Evolutionary conservation across 2,888 invertebrate genomes (phyloP).

Genomic region (Laothoe populi): DNA sequence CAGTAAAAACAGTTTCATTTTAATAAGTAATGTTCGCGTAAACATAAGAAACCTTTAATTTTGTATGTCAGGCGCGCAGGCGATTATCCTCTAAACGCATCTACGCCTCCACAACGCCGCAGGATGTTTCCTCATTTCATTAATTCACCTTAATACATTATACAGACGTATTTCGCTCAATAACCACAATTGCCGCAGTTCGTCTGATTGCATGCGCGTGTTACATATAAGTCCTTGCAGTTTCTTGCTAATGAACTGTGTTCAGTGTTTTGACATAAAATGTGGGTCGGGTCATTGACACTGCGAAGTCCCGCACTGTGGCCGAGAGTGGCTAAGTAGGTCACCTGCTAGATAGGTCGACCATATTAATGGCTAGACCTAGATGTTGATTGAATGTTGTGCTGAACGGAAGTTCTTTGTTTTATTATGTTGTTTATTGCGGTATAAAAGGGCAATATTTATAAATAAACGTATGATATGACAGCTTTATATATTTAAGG

Average conservation of each 20-base stretch:
- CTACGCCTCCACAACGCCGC: neutral
- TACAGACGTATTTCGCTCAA: neutral
- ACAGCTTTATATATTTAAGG: too few relatives aligned
- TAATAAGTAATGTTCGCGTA: too few relatives aligned
- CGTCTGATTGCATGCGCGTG: conserved; percentile 17
- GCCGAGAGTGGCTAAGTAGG: conserved; percentile 38
- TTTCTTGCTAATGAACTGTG: conserved; percentile 12
- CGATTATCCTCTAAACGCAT: neutral
- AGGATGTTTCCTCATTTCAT: conserved; percentile 4
- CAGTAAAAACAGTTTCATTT: too few relatives aligned
- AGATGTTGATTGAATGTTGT: conserved; percentile 1
- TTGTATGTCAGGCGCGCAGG: neutral
- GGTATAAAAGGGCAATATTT: neutral
- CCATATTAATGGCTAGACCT: conserved; percentile 29
- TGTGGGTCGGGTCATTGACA: conserved; percentile 23
- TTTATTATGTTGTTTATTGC: conserved; percentile 10
- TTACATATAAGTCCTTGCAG: conserved; percentile 28
- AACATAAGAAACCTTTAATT: too few relatives aligned
- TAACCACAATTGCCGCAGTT: conserved; percentile 6
- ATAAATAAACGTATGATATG: too few relatives aligned
- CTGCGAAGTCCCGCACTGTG: conserved; percentile 32
- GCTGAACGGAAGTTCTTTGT: neutral
- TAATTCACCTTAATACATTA: conserved; percentile 3
- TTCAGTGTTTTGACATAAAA: conserved; percentile 18
- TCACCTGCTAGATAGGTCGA: conserved; percentile 37